These are phyloP conservation scores for Uloborus plumipes DNA, from an alignment of 2,888 invertebrate genomes.

Conservation along the genomic window DNA sequence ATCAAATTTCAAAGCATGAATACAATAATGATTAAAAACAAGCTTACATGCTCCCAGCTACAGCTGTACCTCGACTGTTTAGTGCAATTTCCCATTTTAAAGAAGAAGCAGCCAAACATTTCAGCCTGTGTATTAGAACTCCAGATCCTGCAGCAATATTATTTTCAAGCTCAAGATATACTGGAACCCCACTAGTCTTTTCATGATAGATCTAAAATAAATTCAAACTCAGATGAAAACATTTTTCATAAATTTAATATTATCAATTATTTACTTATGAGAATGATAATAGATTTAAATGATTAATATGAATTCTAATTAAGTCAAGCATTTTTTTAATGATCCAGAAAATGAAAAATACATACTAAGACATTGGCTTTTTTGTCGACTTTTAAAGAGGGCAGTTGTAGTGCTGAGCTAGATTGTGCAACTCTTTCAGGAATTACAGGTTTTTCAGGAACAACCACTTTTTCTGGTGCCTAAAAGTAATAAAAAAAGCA, in stretches of 20 bases:
- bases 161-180: conserved; percentile 70
- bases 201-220: conserved; percentile 53
- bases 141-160: conserved; percentile 67
- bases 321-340: not conserved
- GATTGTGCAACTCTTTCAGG: conserved; percentile 38
- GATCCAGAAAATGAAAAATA: not conserved
- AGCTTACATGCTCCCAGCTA: conserved; percentile 63
- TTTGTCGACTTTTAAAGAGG: conserved; percentile 65
- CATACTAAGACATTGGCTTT: conserved; percentile 48
- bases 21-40: not conserved
- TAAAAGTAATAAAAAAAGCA: not conserved
- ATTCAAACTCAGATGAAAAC: not conserved
- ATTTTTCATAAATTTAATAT: too few species aligned
- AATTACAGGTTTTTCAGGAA: conserved; percentile 31
- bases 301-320: too few species aligned
- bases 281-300: too few species aligned
- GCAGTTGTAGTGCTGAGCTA: conserved; percentile 68
- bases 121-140: conserved; percentile 67
- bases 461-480: conserved; percentile 46
- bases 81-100: conserved; percentile 62
- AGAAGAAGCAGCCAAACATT: conserved; percentile 48
- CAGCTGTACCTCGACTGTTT: conserved; percentile 68
- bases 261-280: too few species aligned
- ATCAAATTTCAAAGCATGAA: not conserved
- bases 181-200: conserved; percentile 35